A percentile compares a stretch with the other conserved stretches of the same genome.
phyloP scores from a whole-genome alignment of 2,888 invertebrate genomes.

The Ditylenchus weischeri region DNA sequence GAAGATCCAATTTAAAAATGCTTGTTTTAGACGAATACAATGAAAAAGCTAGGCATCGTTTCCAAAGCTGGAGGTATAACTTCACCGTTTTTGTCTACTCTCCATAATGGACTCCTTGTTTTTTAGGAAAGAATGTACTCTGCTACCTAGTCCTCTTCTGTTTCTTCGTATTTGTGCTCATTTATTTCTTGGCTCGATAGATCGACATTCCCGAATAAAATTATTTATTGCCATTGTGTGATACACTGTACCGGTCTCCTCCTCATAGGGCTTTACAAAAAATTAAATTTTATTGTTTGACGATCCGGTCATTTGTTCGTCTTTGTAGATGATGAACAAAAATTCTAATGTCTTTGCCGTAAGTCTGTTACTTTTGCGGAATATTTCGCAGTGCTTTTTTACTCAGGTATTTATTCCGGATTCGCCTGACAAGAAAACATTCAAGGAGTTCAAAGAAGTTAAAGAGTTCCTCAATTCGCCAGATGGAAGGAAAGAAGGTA shows the following conservation, averaged over 20 bases:
- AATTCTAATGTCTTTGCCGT: too few species aligned
- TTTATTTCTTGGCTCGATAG: conserved; percentile 51
- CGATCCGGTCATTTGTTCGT: too few species aligned
- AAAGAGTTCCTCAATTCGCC: conserved; percentile 30
- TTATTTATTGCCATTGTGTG: too few species aligned
- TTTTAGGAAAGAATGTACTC: conserved; percentile 52
- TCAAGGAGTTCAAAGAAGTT: conserved; percentile 27
- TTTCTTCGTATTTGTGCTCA: conserved; percentile 56
- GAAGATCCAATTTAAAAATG: too few species aligned
- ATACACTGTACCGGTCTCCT: too few species aligned
- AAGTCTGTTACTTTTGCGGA: too few species aligned
- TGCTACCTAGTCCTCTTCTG: conserved; percentile 56
- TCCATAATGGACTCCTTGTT: too few species aligned
- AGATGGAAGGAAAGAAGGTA: conserved; percentile 21
- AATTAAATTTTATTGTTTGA: too few species aligned
- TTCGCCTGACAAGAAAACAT: conserved; percentile 28
- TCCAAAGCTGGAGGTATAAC: conserved; percentile 51
- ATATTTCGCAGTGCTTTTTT: too few species aligned
- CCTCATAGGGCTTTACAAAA: too few species aligned
- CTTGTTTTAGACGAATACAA: too few species aligned
- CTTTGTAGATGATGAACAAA: too few species aligned
- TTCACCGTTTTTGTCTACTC: neutral
- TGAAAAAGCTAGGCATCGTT: conserved; percentile 54
- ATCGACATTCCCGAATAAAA: neutral
- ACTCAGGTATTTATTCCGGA: conserved; percentile 18